Evolutionary conservation across 2,797 vertebrate species (phyloP).

Genomic region (Mormyrops boulengeri): DNA sequence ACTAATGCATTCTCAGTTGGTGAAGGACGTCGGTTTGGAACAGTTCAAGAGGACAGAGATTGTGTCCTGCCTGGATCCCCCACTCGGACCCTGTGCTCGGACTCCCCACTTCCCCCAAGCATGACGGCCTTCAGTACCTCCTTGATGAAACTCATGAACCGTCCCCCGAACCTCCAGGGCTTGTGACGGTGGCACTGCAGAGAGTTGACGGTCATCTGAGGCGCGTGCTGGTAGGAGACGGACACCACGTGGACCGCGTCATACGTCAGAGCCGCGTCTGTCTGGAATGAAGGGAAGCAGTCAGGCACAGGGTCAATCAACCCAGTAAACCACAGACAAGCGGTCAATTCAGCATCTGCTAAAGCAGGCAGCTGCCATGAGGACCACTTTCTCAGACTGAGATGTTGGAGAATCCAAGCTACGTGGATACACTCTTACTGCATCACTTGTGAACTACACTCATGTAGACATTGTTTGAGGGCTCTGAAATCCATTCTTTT

Average conservation of each 20-base stretch:
- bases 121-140: constrained; percentile 68
- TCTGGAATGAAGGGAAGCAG: constrained; percentile 80
- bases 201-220: constrained; percentile 97
- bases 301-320: background rate
- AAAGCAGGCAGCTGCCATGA: background rate
- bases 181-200: constrained; percentile 98
- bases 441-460: background rate
- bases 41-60: background rate
- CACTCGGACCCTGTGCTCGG: background rate
- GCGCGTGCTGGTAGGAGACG: constrained; percentile 92
- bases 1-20: background rate
- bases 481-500: background rate
- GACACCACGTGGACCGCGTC: constrained; percentile 98
- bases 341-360: background rate
- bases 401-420: background rate
- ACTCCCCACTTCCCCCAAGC: background rate
- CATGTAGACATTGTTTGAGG: background rate
- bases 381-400: background rate
- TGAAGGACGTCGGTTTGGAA: background rate
- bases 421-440: background rate
- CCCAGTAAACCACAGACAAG: background rate
- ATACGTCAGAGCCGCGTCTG: constrained; percentile 94
- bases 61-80: background rate
- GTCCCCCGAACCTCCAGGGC: constrained; percentile 93
- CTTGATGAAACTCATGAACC: constrained; percentile 98